phyloP scores from a whole-genome alignment of 92 coral and sea anemone genomes.

The Plumapathes pennacea region DNA sequence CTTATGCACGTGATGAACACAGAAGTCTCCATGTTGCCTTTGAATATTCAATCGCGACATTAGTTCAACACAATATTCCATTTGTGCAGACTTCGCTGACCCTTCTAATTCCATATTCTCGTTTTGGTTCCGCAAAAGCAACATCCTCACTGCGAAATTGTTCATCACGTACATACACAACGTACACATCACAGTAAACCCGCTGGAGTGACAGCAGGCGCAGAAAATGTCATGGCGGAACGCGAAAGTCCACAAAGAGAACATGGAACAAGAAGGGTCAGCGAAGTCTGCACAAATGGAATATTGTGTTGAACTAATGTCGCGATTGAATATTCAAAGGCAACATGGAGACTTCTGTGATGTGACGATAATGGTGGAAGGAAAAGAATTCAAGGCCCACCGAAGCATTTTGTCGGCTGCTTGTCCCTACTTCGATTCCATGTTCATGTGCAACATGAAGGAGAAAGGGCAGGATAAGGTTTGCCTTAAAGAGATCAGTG shows the following conservation, averaged over 20 bases:
- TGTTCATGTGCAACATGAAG: slow-evolving; percentile 17
- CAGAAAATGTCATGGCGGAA: too few species aligned
- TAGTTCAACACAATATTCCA: slow-evolving; percentile 9
- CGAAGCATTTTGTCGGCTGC: slow-evolving; percentile 19
- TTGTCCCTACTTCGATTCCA: slow-evolving; percentile 6
- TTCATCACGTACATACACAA: too few species aligned
- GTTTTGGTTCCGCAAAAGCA: too few species aligned
- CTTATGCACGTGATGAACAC: too few species aligned
- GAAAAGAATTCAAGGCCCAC: slow-evolving; percentile 15
- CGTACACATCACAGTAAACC: too few species aligned
- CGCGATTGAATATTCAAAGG: slow-evolving; percentile 12
- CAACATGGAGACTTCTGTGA: slow-evolving; percentile 17
- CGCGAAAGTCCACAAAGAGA: too few species aligned
- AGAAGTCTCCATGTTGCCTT: slow-evolving; percentile 10
- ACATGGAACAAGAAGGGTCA: too few species aligned
- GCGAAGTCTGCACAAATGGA: slow-evolving; percentile 1
- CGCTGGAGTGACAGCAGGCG: too few species aligned
- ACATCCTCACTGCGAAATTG: too few species aligned
- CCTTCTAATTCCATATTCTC: too few species aligned
- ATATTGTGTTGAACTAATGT: slow-evolving; percentile 9
- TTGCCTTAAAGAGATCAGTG: slow-evolving; percentile 11
- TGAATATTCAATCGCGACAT: slow-evolving; percentile 7
- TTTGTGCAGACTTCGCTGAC: slow-evolving; percentile 1
- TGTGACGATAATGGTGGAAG: slow-evolving; percentile 11
- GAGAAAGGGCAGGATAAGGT: slow-evolving; percentile 7